phyloP scores from a whole-genome alignment of 2,113 vertebrate species.

The Labeo rohita region DNA sequence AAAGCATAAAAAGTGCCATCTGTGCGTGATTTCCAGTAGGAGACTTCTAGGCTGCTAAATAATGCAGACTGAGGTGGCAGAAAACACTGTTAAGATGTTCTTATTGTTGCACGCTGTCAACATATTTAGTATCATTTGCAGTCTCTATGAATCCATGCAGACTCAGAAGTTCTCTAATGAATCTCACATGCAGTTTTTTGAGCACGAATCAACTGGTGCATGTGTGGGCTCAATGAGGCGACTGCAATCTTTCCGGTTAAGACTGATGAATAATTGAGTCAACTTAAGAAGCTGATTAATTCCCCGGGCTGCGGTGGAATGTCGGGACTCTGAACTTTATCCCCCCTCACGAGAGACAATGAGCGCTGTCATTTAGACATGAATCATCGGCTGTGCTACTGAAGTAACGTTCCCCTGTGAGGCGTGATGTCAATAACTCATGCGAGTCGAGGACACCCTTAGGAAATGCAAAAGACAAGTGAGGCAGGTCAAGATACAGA shows the following conservation, averaged over 20 bases:
- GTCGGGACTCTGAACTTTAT: not conserved
- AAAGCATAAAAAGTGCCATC: constrained; percentile 17
- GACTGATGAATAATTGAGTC: constrained; percentile 70
- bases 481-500: constrained; percentile 6
- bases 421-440: constrained; percentile 20
- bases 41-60: constrained; percentile 17
- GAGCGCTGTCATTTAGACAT: not conserved
- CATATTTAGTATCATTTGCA: not conserved
- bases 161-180: not conserved
- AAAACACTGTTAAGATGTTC: not conserved
- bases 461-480: not conserved
- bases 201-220: constrained; percentile 3
- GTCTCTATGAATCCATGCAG: not conserved
- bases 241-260: constrained; percentile 63
- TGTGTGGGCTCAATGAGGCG: constrained; percentile 38
- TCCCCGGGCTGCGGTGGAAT: constrained; percentile 29
- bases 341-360: not conserved
- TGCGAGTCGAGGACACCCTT: not conserved
- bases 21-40: not conserved
- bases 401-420: not conserved
- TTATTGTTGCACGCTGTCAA: not conserved
- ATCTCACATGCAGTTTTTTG: not conserved
- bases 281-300: constrained; percentile 70
- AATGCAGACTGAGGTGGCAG: not conserved
- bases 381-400: not conserved